A percentile compares a stretch with the other conserved stretches of the same genome.
Conservation (phyloP, 2,797 vertebrate genomes). For the Onychomys leucogaster region DNA sequence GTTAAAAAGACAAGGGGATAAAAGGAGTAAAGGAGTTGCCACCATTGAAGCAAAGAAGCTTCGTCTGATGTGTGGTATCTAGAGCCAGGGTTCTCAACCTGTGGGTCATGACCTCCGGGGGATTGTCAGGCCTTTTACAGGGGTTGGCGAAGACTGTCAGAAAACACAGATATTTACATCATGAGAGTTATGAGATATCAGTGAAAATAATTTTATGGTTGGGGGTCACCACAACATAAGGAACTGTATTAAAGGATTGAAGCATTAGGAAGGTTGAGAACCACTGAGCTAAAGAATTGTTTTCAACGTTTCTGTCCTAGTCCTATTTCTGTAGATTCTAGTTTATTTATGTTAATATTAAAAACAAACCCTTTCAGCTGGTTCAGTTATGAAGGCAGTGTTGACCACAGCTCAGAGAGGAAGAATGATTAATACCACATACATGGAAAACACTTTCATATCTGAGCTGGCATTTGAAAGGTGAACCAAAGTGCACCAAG, state of each 20-base stretch:
- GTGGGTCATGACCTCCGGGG: not conserved
- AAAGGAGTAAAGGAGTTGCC: not conserved
- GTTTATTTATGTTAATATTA: constrained; percentile 20
- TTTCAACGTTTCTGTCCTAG: not conserved
- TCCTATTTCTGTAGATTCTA: not conserved
- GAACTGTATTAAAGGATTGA: not conserved
- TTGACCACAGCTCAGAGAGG: not conserved
- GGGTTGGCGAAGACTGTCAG: not conserved
- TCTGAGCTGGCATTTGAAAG: not conserved
- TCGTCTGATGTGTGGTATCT: not conserved
- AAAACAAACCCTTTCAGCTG: not conserved
- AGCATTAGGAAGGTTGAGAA: not conserved
- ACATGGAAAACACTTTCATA: not conserved
- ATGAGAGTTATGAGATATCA: not conserved
- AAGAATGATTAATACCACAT: not conserved
- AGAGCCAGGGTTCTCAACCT: not conserved
- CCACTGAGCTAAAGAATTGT: not conserved
- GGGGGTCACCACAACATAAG: not conserved
- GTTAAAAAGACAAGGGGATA: not conserved
- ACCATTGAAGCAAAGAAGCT: not conserved
- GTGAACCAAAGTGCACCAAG: not conserved
- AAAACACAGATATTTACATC: not conserved
- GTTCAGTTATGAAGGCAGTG: not conserved
- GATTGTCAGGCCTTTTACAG: not conserved
- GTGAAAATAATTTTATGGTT: not conserved